Evolutionary conservation across 2,888 invertebrate species (phyloP), one percentile per base, ranked within the genome.

Genomic region (Acrocyrtus sp.): DNA sequence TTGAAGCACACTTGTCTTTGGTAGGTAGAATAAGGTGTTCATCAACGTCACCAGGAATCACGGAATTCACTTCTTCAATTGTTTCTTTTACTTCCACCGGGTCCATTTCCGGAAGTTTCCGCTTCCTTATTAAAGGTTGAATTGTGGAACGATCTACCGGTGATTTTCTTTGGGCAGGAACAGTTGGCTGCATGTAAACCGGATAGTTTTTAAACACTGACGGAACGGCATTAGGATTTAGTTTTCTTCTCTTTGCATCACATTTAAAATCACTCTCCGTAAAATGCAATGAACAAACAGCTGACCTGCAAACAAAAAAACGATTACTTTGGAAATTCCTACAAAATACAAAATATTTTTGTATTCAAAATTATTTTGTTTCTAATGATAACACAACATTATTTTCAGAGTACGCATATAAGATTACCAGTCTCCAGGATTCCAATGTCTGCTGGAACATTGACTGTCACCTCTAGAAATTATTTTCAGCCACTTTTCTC

Each of bases 221-320:
- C 19, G 67, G 67, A 58, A 58, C 29, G 10, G 51, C 47, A 22
- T 47, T 21, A n/a, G 12, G 4, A 17, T 43, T 65, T 21, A 65
- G 29, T n/a, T 22, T 53, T 8, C n/a, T 43, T 27, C 22, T n/a
- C n/a, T 65, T 53, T 21, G 8, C 12, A 22, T 43, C 34, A 2
- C 19, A 12, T 1, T 12, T 3, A 21, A 24, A 68, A 60, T 60
- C 53, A 17, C 8, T 27, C 6, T 2, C n/a, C 4, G 2, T 10
- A 24, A 65, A 65, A 21, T 65, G 65, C 12, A 3, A 21, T 1
- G 65, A 65, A 47, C 65, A 65, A 3, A 41, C 65, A 17, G 54
- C 45, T 19, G 54, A 43, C 1, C 54, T 65, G 54, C 15, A 29
- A 3, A 26, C 2, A n/a, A 24, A 41, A 39, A 17, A 27, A 1